Evolutionary conservation across 2,888 invertebrate species (phyloP).

Genomic region (Deilephila elpenor): DNA sequence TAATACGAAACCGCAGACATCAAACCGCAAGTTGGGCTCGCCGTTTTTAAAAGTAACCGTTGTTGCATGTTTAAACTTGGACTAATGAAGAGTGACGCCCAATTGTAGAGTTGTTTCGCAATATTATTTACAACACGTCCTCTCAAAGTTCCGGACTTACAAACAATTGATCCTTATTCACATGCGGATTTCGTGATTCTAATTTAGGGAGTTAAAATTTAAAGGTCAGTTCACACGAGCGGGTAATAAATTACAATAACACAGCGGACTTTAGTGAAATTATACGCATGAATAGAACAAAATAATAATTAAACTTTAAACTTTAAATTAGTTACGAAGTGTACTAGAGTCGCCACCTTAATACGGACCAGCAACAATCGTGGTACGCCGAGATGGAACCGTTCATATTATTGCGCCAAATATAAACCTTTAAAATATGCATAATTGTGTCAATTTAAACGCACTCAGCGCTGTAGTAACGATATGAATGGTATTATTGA

Average conservation of each 20-base stretch:
- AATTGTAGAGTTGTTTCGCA: background rate
- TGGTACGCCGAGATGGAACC: constrained; percentile 18
- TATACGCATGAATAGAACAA: background rate
- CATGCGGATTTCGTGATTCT: constrained; percentile 18
- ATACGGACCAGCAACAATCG: constrained; percentile 10
- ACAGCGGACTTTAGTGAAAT: too few species aligned
- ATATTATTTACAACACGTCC: constrained; percentile 9
- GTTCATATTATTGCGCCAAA: constrained; percentile 26
- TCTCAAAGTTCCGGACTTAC: background rate
- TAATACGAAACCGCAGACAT: background rate
- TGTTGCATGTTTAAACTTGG: background rate
- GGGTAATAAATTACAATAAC: background rate
- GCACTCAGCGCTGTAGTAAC: constrained; percentile 25
- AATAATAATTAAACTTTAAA: background rate
- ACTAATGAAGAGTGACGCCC: constrained; percentile 11
- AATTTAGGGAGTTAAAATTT: background rate
- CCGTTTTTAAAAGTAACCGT: background rate
- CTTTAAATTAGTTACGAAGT: background rate
- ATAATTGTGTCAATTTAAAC: constrained; percentile 31
- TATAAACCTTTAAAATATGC: constrained; percentile 31
- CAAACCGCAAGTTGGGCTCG: background rate
- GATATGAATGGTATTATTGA: constrained; percentile 25
- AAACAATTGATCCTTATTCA: constrained; percentile 17
- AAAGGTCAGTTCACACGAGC: background rate
- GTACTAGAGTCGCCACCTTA: background rate